A percentile compares a stretch with the other conserved stretches of the same genome.
These are phyloP conservation scores for Lophius americanus DNA, from an alignment of 2,797 vertebrate genomes.

Conservation along the genomic window DNA sequence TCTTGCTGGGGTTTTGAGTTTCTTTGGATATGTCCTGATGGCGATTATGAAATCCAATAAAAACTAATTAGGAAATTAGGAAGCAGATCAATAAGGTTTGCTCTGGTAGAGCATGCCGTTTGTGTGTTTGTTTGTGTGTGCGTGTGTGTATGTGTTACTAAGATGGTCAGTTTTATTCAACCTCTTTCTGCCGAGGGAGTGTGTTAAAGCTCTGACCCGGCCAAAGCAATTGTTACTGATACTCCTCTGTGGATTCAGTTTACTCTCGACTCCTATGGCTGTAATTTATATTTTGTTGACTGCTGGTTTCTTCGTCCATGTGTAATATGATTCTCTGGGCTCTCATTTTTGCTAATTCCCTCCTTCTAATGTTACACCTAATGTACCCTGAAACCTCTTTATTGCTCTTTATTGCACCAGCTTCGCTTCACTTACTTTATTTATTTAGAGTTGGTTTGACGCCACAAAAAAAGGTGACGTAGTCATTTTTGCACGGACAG, in stretches of 20 bases:
- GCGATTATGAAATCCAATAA: conserved; percentile 88
- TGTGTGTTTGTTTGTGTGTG: conserved; percentile 30
- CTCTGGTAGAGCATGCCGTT: conserved; percentile 73
- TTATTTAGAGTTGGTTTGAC: conserved; percentile 72
- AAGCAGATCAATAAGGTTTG: conserved; percentile 82
- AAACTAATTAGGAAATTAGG: conserved; percentile 88
- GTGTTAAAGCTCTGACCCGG: conserved; percentile 75
- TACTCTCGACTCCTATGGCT: conserved; percentile 68
- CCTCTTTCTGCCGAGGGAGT: conserved; percentile 66
- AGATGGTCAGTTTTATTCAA: conserved; percentile 60
- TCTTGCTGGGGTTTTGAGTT: conserved; percentile 85
- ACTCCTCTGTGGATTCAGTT: conserved; percentile 80
- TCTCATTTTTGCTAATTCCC: conserved; percentile 79
- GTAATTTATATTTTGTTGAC: conserved; percentile 85
- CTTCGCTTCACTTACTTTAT: conserved; percentile 73
- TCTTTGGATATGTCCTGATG: conserved; percentile 84
- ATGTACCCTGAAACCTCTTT: conserved; percentile 80
- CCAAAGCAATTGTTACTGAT: conserved; percentile 84
- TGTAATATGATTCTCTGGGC: conserved; percentile 77
- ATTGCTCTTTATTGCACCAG: conserved; percentile 74
- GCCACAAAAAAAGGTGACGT: conserved; percentile 74
- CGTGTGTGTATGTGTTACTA: conserved; percentile 21
- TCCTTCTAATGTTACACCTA: conserved; percentile 80
- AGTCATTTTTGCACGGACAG: conserved; percentile 51
- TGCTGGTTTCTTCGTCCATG: conserved; percentile 65